Conservation (phyloP, 1,140 invertebrate genomes). For the Drosophila truncata region DNA sequence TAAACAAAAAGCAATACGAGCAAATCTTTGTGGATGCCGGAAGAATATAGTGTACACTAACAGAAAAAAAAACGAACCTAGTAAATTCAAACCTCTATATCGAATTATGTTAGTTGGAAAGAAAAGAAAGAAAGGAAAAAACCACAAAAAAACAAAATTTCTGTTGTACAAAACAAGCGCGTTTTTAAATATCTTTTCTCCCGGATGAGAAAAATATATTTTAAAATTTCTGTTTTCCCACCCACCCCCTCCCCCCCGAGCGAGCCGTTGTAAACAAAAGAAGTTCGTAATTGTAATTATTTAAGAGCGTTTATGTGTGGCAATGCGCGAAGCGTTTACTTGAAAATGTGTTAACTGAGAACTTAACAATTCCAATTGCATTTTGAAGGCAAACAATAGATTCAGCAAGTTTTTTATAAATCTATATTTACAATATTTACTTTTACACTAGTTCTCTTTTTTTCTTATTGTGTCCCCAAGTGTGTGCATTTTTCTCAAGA, state of each 20-base stretch:
- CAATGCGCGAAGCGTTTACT: conserved; percentile 23
- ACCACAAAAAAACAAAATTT: conserved; percentile 30
- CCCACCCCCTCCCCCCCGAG: too few species aligned
- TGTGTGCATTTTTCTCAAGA: conserved; percentile 55
- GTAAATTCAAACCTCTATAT: conserved; percentile 70
- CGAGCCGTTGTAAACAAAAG: conserved; percentile 32
- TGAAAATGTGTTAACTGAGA: conserved; percentile 19
- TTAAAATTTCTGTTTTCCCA: conserved; percentile 38
- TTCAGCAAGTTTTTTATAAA: conserved; percentile 30
- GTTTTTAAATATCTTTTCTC: conserved; percentile 33
- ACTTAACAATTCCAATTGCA: conserved; percentile 68
- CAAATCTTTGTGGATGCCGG: conserved; percentile 33
- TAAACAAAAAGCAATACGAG: conserved; percentile 49
- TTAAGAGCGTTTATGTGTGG: conserved; percentile 38
- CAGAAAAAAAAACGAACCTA: conserved; percentile 44
- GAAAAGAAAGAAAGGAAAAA: neutral
- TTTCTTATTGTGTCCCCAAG: conserved; percentile 33
- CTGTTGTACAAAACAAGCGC: conserved; percentile 45
- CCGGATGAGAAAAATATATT: conserved; percentile 29
- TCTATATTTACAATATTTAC: conserved; percentile 45
- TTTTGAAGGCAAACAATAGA: conserved; percentile 60
- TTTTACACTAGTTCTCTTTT: conserved; percentile 48
- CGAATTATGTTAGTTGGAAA: conserved; percentile 62
- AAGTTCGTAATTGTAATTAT: conserved; percentile 40
- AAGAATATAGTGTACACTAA: conserved; percentile 41